Conservation (phyloP, 2,888 invertebrate genomes). For the Drosophila ustulata region DNA sequence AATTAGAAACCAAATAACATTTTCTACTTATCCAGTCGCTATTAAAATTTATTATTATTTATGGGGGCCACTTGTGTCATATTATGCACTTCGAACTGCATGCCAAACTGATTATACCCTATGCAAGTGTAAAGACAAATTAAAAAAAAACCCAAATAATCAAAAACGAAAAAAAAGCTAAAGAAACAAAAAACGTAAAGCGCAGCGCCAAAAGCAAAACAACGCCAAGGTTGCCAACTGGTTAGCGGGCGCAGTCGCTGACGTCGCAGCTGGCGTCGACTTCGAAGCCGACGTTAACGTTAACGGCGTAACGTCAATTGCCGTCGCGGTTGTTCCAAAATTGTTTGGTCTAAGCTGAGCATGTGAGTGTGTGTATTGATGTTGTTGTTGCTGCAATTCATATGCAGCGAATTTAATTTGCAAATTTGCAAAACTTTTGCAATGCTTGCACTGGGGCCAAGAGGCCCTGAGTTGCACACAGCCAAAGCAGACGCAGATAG, state of each 20-base stretch:
- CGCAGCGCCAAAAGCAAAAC: conserved; percentile 64
- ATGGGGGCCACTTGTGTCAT: background rate
- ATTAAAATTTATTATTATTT: background rate
- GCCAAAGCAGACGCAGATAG: background rate
- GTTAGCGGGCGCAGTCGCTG: conserved; percentile 56
- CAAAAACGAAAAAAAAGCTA: conserved; percentile 16
- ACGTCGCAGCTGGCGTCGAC: conserved; percentile 30
- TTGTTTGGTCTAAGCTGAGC: conserved; percentile 38
- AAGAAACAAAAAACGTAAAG: conserved; percentile 53
- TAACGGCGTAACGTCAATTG: conserved; percentile 72
- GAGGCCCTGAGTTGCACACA: conserved; percentile 63
- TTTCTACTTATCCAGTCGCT: background rate
- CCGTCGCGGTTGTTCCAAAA: conserved; percentile 58
- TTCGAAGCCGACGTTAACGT: conserved; percentile 25
- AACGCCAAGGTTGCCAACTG: conserved; percentile 75
- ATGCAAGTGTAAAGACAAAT: conserved; percentile 40
- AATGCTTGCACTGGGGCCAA: conserved; percentile 62
- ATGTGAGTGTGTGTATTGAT: conserved; percentile 6
- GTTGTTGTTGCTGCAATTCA: conserved; percentile 28
- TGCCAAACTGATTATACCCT: conserved; percentile 36
- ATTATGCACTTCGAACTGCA: conserved; percentile 6
- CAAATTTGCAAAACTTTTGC: conserved; percentile 75
- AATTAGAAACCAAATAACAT: background rate
- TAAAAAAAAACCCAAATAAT: conserved; percentile 46
- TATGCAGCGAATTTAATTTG: conserved; percentile 62